A percentile compares a stretch with the other conserved stretches of the same genome.
Evolutionary conservation across 2,888 invertebrate species (phyloP).

Genomic region (Pristionchus arcanus): DNA sequence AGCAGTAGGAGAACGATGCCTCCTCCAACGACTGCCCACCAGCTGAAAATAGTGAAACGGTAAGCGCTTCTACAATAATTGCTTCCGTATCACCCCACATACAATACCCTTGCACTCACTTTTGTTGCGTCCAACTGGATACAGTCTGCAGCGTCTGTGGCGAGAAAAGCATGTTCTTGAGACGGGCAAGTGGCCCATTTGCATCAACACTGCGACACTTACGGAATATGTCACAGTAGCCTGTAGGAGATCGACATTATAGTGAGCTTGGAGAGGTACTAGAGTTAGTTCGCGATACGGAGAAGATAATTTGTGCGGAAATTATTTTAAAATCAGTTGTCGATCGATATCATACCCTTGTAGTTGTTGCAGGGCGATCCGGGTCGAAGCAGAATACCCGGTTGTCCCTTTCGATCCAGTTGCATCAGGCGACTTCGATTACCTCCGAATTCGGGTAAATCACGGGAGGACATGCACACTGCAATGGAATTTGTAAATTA

Average conservation of each 20-base stretch:
- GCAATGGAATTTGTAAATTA: conserved; percentile 42
- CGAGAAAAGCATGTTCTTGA: conserved; percentile 95
- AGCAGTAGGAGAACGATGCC: conserved; percentile 93
- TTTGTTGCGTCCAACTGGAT: conserved; percentile 57
- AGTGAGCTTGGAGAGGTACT: not conserved
- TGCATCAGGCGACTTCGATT: conserved; percentile 71
- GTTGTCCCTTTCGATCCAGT: conserved; percentile 69
- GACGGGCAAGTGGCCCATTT: conserved; percentile 95
- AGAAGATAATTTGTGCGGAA: not conserved
- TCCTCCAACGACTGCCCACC: conserved; percentile 95
- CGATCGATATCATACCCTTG: conserved; percentile 76
- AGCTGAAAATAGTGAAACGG: conserved; percentile 80
- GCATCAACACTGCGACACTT: conserved; percentile 99
- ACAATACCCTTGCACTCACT: conserved; percentile 1
- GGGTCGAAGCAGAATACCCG: conserved; percentile 85
- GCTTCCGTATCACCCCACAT: not conserved
- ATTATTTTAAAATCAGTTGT: not conserved
- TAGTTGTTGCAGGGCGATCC: conserved; percentile 99
- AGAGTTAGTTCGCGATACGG: not conserved
- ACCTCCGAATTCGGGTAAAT: conserved; percentile 73
- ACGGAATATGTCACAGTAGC: conserved; percentile 99
- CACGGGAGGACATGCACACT: conserved; percentile 76
- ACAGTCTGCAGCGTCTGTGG: conserved; percentile 91
- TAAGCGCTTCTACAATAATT: not conserved
- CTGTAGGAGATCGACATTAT: conserved; percentile 80